Conservation (phyloP, 1,140 invertebrate species). For the Episyrphus balteatus region DNA sequence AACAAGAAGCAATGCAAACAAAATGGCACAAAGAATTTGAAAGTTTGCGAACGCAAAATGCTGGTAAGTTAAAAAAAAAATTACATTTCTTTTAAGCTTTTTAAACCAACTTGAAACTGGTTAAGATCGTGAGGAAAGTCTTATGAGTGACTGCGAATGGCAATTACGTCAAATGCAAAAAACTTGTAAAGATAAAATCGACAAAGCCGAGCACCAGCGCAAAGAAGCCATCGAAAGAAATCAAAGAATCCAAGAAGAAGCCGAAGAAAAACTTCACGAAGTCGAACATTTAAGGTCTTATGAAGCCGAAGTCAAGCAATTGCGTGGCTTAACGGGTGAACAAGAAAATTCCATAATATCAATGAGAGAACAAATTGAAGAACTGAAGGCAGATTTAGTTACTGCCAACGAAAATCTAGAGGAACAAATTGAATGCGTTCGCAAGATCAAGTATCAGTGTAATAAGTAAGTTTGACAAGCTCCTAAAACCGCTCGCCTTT, state of each 20-base stretch:
- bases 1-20: conserved; percentile 44
- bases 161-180: conserved; percentile 53
- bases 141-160: conserved; percentile 59
- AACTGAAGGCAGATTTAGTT: conserved; percentile 37
- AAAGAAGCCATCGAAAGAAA: conserved; percentile 40
- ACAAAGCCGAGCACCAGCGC: conserved; percentile 42
- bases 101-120: conserved; percentile 4
- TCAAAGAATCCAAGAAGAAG: conserved; percentile 38
- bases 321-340: conserved; percentile 46
- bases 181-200: conserved; percentile 47
- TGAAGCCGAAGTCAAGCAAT: conserved; percentile 46
- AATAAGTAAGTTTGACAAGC: conserved; percentile 29
- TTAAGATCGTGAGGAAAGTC: conserved; percentile 46
- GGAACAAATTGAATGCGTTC: conserved; percentile 42
- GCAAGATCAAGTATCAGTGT: conserved; percentile 35
- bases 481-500: too few relatives aligned
- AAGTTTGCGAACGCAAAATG: conserved; percentile 41
- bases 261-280: conserved; percentile 37
- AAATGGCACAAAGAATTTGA: conserved; percentile 54
- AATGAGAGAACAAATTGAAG: conserved; percentile 45
- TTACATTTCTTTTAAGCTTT: not conserved
- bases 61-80: conserved; percentile 9
- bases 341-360: conserved; percentile 45
- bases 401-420: conserved; percentile 43
- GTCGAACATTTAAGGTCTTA: conserved; percentile 43